Conservation (phyloP, 2,888 invertebrate species). For the Catocala nupta region DNA sequence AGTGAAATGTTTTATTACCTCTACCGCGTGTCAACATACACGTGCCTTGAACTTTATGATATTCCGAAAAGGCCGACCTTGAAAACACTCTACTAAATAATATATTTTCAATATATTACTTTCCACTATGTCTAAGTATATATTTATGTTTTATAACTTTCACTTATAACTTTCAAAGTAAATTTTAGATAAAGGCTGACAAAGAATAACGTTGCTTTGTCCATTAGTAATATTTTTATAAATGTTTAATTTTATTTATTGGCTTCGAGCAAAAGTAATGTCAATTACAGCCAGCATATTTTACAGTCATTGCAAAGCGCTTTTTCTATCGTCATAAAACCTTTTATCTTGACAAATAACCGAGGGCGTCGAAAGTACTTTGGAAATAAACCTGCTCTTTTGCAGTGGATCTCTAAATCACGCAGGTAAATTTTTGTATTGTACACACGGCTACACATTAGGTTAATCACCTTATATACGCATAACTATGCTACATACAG, state of each 20-base stretch:
- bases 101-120: not conserved
- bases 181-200: not conserved
- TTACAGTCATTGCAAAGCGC: not conserved
- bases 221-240: not conserved
- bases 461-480: too few relatives aligned
- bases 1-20: too few relatives aligned
- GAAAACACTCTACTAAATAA: too few relatives aligned
- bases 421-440: too few relatives aligned
- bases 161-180: not conserved
- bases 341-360: conserved; percentile 3
- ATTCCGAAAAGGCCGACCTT: too few relatives aligned
- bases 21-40: too few relatives aligned
- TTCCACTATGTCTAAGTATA: not conserved
- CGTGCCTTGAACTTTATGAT: too few relatives aligned
- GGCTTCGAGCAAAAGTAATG: not conserved
- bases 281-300: conserved; percentile 7
- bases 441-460: too few relatives aligned
- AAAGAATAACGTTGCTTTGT: not conserved
- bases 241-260: not conserved
- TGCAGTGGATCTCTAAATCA: not conserved
- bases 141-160: too few relatives aligned
- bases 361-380: conserved; percentile 1
- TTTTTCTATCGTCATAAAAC: conserved; percentile 2
- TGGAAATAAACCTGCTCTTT: conserved; percentile 19
- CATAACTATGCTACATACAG: too few relatives aligned